Evolutionary conservation across 2,888 invertebrate species (phyloP).

Genomic region (Arctia plantaginis): DNA sequence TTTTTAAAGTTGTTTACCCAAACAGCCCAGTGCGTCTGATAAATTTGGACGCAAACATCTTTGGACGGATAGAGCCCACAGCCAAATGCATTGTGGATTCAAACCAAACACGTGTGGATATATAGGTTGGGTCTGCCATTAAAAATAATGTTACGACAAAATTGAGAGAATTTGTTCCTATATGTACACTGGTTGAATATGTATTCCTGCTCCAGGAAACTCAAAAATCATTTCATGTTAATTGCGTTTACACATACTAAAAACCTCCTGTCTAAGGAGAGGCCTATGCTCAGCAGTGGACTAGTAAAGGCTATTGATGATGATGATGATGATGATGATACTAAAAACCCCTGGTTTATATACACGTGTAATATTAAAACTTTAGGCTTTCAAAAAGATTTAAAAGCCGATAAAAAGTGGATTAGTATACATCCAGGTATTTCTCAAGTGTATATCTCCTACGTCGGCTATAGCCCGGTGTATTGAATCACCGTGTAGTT

Average conservation of each 20-base stretch:
- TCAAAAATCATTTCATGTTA: neutral
- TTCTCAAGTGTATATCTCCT: no score
- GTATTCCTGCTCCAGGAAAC: neutral
- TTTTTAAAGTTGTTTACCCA: conserved; percentile 37
- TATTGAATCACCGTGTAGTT: neutral
- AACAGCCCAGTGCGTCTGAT: conserved; percentile 25
- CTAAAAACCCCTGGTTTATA: no score
- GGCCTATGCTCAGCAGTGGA: no score
- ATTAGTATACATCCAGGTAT: no score
- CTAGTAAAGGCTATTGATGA: no score
- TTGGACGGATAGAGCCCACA: conserved; percentile 8
- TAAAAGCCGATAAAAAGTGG: neutral
- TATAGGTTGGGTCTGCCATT: conserved; percentile 1
- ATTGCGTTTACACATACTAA: conserved; percentile 1
- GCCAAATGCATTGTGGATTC: conserved; percentile 22
- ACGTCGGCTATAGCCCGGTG: no score
- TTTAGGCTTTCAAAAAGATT: neutral
- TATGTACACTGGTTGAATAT: neutral
- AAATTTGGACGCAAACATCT: conserved; percentile 29
- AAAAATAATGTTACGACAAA: conserved; percentile 2
- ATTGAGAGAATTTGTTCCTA: neutral
- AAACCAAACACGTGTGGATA: conserved; percentile 31
- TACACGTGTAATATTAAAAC: neutral
- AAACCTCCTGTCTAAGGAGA: no score
- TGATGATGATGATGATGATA: no score